Evolutionary conservation across 1,140 invertebrate species (phyloP), one percentile per base, ranked within the genome.

Genomic region (Habropoda laboriosa): DNA sequence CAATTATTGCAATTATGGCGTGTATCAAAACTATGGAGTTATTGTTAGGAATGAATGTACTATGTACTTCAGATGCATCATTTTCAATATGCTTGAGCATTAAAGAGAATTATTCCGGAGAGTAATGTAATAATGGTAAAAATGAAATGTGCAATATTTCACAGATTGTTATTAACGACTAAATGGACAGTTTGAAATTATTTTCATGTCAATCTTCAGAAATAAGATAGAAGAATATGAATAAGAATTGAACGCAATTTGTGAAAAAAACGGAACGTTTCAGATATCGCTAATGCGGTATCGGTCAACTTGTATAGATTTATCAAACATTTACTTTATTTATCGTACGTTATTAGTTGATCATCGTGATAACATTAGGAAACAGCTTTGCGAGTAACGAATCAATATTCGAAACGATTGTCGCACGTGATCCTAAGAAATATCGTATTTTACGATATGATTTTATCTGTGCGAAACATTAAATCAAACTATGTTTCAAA

Each of bases 201-300:
- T 35, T 60, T 35, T 60, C 2, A 24, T 60, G 24, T 61, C 35
- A 40, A n/a, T 24, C 13, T 27, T 1, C 24, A 12, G 8, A 32
- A 30, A 2, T 3, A 16, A 3, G 3, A 8, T 21, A 8, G 1
- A 24, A 35, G 13, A 21, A 16, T 47, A 18, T 24, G 5, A 38
- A 21, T 21, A 40, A 53, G 55, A 70, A 53, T 70, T 24, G 4
- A 53, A 55, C 67, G 67, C 67, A 70, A 27, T 70, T 66, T 66
- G 27, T 21, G 42, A 66, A 6, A 27, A 55, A 55, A 13, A 4
- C 7, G 18, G 30, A 27, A 18, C 6, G 21, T 57, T 32, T 18
- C 27, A 40, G 61, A 32, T 66, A 30, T 30, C 18, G 10, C 8
- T n/a, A 30, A 45, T n/a, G 18, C 63, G 12, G 18, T 35, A 67